Base-by-base conservation (phyloP, 2,113 vertebrate species). In the Todiramphus saurophagus region DNA sequence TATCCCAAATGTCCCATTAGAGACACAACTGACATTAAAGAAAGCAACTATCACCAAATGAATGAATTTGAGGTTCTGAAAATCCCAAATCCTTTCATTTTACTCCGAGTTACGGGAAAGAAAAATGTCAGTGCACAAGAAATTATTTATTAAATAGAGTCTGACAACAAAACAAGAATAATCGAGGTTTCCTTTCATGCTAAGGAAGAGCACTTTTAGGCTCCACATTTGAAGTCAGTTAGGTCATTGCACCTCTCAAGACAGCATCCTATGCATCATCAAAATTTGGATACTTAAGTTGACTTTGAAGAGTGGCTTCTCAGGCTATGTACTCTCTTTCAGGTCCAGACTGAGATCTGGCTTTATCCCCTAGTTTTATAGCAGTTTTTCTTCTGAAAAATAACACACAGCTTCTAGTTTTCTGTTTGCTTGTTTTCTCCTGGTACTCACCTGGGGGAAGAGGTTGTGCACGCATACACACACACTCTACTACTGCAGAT, bases 361-460 rank as follows among this genome's bases (percentile, higher is more conserved):
- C 17, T 74, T 81, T 46, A 74, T 46, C 3, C 33, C n/a, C 30
- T 53, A 44, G 21, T 76, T 92, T 68, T 76, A 74, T 14, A 44
- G 66, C 9, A 39, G 7, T 31, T 73, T 60, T 82, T 63, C 12
- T 66, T 88, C 53, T 81, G 20, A 91, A 76, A n/a, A 67, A 58
- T 77, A 91, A 55, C 28, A 67, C 27, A 60, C 17, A n/a, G 25
- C 41, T 78, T 68, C 69, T 69, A 53, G 53, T 23, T 86, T 90
- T 85, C 17, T 55, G 44, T 20, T 62, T 83, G 50, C 28, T 23
- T 62, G 56, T 81, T 95, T 92, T 83, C 62, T 89, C 83, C 51
- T 74, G 46, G 82, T 83, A 95, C 86, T 96, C 70, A 95, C 81
- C 82, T 44, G 63, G 23, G 94, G 17, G 18, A 94, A 93, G 43